A percentile compares a stretch with the other conserved stretches of the same genome.
phyloP scores from a whole-genome alignment of 1,140 invertebrate species.

The Eurosta solidaginis region DNA sequence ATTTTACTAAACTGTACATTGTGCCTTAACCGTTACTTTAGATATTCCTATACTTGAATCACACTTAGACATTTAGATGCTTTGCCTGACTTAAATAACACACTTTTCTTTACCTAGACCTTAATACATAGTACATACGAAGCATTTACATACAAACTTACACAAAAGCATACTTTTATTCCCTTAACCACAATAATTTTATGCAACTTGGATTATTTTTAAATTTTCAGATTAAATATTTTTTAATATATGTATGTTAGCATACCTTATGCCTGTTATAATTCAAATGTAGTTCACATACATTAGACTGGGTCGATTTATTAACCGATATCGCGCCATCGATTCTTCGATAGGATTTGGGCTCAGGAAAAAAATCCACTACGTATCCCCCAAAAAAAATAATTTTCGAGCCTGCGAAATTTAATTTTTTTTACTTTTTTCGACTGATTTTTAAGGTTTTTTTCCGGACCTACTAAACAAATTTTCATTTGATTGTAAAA shows the following conservation, averaged over 20 bases:
- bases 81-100: neutral
- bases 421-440: too few relatives aligned
- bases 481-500: too few relatives aligned
- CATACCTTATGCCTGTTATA: too few relatives aligned
- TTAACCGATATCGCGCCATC: too few relatives aligned
- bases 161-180: too few relatives aligned
- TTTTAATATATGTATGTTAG: neutral
- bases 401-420: too few relatives aligned
- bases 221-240: neutral
- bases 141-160: neutral
- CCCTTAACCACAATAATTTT: neutral
- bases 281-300: neutral
- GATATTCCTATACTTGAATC: neutral
- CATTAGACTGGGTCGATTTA: neutral
- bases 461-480: too few relatives aligned
- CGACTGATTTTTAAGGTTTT: too few relatives aligned
- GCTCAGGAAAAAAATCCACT: too few relatives aligned
- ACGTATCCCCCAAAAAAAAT: too few relatives aligned
- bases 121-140: constrained; percentile 1
- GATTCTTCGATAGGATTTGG: too few relatives aligned
- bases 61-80: constrained; percentile 6
- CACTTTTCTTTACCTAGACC: neutral
- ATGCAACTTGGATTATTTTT: neutral
- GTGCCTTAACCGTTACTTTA: constrained; percentile 6
- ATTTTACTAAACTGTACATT: constrained; percentile 17